These are phyloP conservation scores for Alouatta palliata DNA, from an alignment of 2,113 vertebrate species.

Conservation along the genomic window DNA sequence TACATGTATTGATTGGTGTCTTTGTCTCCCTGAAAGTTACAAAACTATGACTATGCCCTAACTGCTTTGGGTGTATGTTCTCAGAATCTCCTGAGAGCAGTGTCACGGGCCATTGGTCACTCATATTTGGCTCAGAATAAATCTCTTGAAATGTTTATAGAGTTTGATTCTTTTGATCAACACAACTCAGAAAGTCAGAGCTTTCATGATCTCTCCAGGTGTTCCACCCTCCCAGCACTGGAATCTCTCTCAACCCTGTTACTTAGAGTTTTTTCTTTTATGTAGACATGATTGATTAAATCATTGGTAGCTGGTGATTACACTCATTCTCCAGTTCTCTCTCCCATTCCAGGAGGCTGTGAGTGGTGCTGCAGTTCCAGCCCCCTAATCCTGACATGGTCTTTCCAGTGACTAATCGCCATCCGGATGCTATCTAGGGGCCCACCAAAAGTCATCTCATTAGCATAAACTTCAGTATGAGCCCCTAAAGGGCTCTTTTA, in stretches of 20 bases:
- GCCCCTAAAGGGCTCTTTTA: not conserved
- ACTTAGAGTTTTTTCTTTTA: not conserved
- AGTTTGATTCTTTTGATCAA: too few species aligned
- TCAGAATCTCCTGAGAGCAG: too few species aligned
- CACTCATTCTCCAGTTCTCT: not conserved
- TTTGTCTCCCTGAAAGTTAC: too few species aligned
- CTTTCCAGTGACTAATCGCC: not conserved
- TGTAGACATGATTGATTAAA: not conserved
- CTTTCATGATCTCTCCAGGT: not conserved
- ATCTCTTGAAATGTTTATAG: too few species aligned
- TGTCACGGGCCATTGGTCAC: too few species aligned
- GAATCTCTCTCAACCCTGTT: not conserved
- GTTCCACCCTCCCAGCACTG: accelerated
- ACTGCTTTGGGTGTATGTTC: too few species aligned
- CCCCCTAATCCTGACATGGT: not conserved
- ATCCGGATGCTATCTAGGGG: not conserved
- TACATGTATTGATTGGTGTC: too few species aligned
- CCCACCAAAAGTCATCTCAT: not conserved
- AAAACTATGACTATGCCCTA: too few species aligned
- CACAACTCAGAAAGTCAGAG: not conserved
- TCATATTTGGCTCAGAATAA: too few species aligned
- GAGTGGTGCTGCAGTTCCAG: not conserved
- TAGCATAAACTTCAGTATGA: not conserved
- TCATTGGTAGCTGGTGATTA: not conserved
- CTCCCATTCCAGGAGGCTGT: not conserved